Conservation (phyloP, 2,113 vertebrate genomes). For the Naja naja region DNA sequence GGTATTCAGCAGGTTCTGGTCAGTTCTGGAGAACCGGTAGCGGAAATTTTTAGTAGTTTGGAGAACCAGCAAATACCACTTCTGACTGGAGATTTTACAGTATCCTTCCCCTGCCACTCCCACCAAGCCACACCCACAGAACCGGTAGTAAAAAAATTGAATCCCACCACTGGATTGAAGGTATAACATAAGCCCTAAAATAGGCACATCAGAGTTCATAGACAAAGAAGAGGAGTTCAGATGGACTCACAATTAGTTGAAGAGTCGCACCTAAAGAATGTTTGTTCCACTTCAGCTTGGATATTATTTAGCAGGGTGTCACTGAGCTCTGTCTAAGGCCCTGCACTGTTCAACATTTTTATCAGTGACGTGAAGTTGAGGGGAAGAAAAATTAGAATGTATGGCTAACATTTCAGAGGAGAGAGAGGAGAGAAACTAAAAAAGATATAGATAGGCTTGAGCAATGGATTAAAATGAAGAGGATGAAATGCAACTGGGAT, state of each 20-base stretch:
- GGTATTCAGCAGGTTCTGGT: no score
- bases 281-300: neutral
- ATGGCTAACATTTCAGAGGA: neutral
- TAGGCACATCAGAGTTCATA: neutral
- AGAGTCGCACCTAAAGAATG: neutral
- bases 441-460: neutral
- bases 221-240: neutral
- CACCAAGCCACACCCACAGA: no score
- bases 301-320: neutral
- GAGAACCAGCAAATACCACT: no score
- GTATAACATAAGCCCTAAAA: neutral
- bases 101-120: no score
- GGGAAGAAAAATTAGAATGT: neutral
- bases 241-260: neutral
- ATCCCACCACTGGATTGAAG: no score
- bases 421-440: neutral
- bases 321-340: neutral
- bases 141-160: no score
- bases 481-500: neutral
- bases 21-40: no score
- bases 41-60: no score
- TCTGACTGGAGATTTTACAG: no score
- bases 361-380: neutral
- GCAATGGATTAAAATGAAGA: neutral
- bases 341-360: neutral